phyloP scores from a whole-genome alignment of 2,888 invertebrate species.

The Malacosoma neustria region DNA sequence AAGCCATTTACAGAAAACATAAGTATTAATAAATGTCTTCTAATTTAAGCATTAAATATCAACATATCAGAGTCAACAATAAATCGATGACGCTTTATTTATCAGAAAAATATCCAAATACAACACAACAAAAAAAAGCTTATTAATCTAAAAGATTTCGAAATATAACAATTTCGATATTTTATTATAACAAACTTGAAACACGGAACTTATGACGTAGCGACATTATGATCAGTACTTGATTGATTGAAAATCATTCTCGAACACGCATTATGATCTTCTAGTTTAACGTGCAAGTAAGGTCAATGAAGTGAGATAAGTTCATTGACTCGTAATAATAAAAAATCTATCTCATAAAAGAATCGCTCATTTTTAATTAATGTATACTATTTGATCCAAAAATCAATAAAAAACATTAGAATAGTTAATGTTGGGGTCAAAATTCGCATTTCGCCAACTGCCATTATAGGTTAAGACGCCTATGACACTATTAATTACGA shows the following conservation, averaged over 20 bases:
- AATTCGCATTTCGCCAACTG: neutral
- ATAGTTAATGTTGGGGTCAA: neutral
- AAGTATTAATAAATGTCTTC: too few species aligned
- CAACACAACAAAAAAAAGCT: too few species aligned
- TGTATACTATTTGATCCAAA: neutral
- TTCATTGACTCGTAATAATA: neutral
- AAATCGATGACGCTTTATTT: too few species aligned
- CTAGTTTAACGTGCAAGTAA: neutral
- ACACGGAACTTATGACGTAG: too few species aligned
- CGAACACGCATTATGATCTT: neutral
- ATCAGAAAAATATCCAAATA: too few species aligned
- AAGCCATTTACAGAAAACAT: too few species aligned
- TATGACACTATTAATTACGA: neutral
- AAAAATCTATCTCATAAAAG: neutral
- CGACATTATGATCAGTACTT: neutral
- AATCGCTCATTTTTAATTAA: neutral
- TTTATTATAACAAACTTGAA: too few species aligned
- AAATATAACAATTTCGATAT: too few species aligned
- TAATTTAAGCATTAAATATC: too few species aligned
- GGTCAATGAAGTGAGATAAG: neutral
- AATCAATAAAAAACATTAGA: neutral
- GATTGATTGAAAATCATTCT: neutral
- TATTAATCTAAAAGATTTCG: too few species aligned
- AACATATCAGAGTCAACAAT: too few species aligned
- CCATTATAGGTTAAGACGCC: neutral